phyloP scores from a whole-genome alignment of 2,113 vertebrate species.

The Azemiops feae region DNA sequence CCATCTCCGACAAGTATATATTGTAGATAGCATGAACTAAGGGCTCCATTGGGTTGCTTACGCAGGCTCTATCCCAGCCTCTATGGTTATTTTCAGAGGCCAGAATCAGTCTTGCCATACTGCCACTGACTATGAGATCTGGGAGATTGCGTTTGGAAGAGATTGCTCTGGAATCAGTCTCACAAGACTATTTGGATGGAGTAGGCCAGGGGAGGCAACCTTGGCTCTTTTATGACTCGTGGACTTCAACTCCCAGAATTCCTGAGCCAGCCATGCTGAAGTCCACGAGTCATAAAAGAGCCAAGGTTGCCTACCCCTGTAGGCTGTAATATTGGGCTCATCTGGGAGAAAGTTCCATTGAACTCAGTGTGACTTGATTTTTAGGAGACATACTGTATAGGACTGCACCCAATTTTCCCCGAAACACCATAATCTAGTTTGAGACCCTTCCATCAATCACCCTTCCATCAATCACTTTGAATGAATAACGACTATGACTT shows the following conservation, averaged over 20 bases:
- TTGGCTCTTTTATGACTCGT: too few species aligned
- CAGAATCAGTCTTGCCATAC: background rate
- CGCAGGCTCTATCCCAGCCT: background rate
- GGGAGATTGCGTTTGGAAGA: background rate
- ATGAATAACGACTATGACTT: background rate
- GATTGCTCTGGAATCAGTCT: background rate
- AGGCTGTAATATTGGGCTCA: background rate
- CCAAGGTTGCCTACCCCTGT: too few species aligned
- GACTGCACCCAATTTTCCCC: background rate
- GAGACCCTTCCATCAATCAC: background rate
- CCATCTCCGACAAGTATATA: background rate
- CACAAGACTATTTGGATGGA: background rate
- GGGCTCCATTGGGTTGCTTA: background rate
- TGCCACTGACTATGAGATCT: background rate
- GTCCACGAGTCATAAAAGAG: too few species aligned
- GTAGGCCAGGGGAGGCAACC: too few species aligned
- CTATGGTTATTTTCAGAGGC: background rate
- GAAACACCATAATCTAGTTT: background rate
- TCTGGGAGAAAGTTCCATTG: background rate
- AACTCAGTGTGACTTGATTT: background rate
- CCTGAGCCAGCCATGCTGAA: too few species aligned
- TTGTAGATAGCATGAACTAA: background rate
- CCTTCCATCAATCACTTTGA: background rate
- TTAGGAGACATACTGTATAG: background rate
- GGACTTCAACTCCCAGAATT: too few species aligned